Evolutionary conservation across 92 coral and sea anemone genomes (phyloP).

Genomic region (Porites divaricata): DNA sequence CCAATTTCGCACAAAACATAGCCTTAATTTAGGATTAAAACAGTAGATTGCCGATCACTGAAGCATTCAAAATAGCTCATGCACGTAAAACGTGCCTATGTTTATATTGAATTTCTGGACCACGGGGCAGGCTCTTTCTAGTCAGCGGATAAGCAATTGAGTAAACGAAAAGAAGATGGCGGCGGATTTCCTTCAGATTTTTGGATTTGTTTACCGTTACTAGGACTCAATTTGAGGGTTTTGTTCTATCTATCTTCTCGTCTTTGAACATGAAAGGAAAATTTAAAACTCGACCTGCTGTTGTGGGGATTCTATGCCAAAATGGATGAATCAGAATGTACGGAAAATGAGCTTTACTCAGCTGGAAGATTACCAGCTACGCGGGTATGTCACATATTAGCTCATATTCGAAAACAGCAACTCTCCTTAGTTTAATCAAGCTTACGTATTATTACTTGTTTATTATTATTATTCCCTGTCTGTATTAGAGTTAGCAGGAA

Average conservation of each 20-base stretch:
- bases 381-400: not conserved
- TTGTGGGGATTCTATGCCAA: not conserved
- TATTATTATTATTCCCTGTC: not conserved
- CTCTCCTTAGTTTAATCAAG: not conserved
- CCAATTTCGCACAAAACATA: too few relatives aligned
- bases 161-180: not conserved
- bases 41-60: too few relatives aligned
- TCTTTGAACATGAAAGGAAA: not conserved
- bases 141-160: not conserved
- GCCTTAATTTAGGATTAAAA: too few relatives aligned
- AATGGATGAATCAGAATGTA: constrained; percentile 9
- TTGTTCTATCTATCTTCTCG: not conserved
- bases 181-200: not conserved
- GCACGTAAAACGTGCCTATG: too few relatives aligned
- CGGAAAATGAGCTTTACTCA: constrained; percentile 15
- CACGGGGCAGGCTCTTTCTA: not conserved
- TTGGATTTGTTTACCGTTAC: constrained; percentile 33
- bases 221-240: not conserved
- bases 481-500: too few relatives aligned
- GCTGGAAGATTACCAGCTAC: constrained; percentile 6
- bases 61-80: too few relatives aligned
- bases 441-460: not conserved
- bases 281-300: not conserved
- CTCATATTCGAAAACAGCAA: not conserved
- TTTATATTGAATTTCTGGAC: too few relatives aligned